These are phyloP conservation scores for Synaphobranchus kaupii DNA, from an alignment of 2,797 vertebrate species.

Conservation along the genomic window DNA sequence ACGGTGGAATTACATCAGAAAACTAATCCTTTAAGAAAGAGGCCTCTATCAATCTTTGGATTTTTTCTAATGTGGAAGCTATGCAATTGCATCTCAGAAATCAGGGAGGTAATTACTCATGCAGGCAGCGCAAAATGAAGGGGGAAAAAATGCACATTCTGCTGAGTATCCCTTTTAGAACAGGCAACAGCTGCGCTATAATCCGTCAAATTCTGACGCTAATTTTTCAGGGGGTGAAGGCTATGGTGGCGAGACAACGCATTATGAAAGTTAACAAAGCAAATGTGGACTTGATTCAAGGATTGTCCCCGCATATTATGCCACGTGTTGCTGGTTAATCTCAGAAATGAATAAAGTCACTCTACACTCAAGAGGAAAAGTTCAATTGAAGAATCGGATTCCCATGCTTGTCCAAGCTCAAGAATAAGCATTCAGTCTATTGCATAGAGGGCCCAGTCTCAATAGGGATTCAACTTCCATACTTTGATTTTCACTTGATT, in stretches of 20 bases:
- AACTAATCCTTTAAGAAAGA: constrained; percentile 81
- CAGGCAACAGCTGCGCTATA: constrained; percentile 79
- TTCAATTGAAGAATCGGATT: neutral
- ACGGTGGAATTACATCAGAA: constrained; percentile 81
- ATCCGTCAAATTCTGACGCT: constrained; percentile 90
- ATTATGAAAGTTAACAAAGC: constrained; percentile 80
- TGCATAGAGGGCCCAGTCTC: too few species aligned
- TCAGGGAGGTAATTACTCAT: constrained; percentile 96
- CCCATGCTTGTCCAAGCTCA: too few species aligned
- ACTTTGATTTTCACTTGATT: too few species aligned
- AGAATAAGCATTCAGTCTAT: neutral
- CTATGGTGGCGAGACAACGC: constrained; percentile 72
- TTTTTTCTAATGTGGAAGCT: constrained; percentile 85
- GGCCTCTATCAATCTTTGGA: constrained; percentile 87
- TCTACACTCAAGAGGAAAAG: neutral
- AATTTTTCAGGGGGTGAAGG: constrained; percentile 93
- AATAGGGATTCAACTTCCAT: too few species aligned
- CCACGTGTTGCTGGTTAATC: constrained; percentile 31
- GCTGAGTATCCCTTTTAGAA: constrained; percentile 94
- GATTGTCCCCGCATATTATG: constrained; percentile 53
- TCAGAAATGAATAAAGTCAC: constrained; percentile 38
- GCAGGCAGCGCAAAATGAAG: constrained; percentile 90
- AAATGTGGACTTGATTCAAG: constrained; percentile 64
- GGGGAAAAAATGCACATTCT: constrained; percentile 84
- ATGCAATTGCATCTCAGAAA: constrained; percentile 90